phyloP scores from a whole-genome alignment of 2,888 invertebrate genomes.

The Tetanocera ferruginea region DNA sequence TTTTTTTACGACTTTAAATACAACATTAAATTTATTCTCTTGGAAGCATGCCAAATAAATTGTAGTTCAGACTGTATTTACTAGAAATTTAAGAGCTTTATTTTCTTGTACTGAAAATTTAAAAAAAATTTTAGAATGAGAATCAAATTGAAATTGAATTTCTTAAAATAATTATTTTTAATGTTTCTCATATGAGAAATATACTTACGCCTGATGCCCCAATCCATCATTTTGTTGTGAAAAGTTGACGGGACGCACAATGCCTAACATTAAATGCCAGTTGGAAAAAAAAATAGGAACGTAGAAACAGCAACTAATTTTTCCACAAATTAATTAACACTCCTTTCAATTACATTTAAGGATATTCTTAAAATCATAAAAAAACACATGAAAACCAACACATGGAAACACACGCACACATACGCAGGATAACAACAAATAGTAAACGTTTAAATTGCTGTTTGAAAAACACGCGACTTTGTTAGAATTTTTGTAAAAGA shows the following conservation, averaged over 20 bases:
- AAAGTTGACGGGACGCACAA: slow-evolving; percentile 28
- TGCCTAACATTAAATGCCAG: slow-evolving; percentile 44
- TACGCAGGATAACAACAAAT: not conserved
- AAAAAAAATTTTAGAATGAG: not conserved
- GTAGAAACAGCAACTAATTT: not conserved
- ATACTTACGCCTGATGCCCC: slow-evolving; percentile 81
- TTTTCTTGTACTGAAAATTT: too few species aligned
- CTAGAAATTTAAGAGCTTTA: too few species aligned
- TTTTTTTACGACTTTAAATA: too few species aligned
- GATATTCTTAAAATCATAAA: not conserved
- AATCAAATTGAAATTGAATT: not conserved
- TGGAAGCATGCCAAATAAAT: too few species aligned
- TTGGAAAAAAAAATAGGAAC: slow-evolving; percentile 38
- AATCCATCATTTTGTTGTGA: slow-evolving; percentile 76
- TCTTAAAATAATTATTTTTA: not conserved
- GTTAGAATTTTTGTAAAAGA: too few species aligned
- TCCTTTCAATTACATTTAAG: not conserved
- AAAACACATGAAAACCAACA: slow-evolving; percentile 5
- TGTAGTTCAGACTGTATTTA: too few species aligned
- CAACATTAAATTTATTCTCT: too few species aligned
- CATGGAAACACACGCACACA: not conserved
- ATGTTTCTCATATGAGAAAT: not conserved
- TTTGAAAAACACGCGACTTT: too few species aligned
- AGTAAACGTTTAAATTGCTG: too few species aligned
- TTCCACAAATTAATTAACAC: not conserved